These are phyloP conservation scores for Bryconaethiops microstoma DNA, from an alignment of 2,797 vertebrate species.

Conservation along the genomic window DNA sequence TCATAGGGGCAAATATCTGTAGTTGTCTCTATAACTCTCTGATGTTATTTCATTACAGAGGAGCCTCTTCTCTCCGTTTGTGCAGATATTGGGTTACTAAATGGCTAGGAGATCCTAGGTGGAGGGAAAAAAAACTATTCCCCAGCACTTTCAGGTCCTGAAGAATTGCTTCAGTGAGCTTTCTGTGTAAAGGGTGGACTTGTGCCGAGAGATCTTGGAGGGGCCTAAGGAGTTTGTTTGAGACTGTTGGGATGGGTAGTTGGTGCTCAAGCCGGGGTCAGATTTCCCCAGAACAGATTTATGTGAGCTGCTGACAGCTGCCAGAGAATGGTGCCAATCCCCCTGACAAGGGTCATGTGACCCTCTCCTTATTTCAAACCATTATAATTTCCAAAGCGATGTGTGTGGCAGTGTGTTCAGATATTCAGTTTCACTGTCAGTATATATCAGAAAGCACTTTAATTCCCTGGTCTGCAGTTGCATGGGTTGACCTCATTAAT, in stretches of 20 bases:
- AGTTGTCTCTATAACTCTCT: background rate
- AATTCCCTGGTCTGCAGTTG: slow-evolving; percentile 16
- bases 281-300: slow-evolving; percentile 69
- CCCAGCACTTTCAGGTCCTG: slow-evolving; percentile 25
- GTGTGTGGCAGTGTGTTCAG: slow-evolving; percentile 53
- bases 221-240: slow-evolving; percentile 37
- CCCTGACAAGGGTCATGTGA: slow-evolving; percentile 63
- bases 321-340: slow-evolving; percentile 67
- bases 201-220: background rate
- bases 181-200: slow-evolving; percentile 9
- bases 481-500: slow-evolving; percentile 24
- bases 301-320: slow-evolving; percentile 71
- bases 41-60: background rate
- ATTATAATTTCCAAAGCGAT: slow-evolving; percentile 38
- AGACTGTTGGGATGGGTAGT: slow-evolving; percentile 47
- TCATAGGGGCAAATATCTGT: no score
- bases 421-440: slow-evolving; percentile 42
- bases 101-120: background rate
- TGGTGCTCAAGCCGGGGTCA: slow-evolving; percentile 54
- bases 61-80: slow-evolving; percentile 2
- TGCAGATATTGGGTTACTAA: slow-evolving; percentile 40
- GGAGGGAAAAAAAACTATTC: background rate
- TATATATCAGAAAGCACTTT: slow-evolving; percentile 18
- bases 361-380: slow-evolving; percentile 54
- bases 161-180: slow-evolving; percentile 22